These are phyloP conservation scores for Spongilla lacustris DNA, from an alignment of 37 sponge, comb jelly and placozoan genomes.

Conservation along the genomic window DNA sequence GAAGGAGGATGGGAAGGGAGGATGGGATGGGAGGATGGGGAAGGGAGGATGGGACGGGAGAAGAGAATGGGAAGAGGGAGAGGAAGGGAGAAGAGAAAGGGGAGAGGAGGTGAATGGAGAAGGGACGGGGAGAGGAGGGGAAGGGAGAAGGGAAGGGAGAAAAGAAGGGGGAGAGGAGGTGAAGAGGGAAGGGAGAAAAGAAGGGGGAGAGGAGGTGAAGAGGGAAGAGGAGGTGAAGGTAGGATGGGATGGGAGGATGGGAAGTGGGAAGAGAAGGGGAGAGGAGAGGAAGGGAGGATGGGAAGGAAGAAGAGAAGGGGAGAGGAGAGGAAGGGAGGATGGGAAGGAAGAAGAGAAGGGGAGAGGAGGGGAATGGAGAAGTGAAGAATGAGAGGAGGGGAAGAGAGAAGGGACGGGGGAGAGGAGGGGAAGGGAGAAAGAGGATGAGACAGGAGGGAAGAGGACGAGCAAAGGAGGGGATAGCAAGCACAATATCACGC, in stretches of 20 bases:
- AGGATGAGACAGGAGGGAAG: no score
- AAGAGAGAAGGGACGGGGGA: no score
- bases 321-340: no score
- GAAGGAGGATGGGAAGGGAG: not conserved
- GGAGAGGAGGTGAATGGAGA: not conserved
- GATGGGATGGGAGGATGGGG: not conserved
- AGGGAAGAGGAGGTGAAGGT: not conserved
- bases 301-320: not conserved
- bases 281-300: not conserved
- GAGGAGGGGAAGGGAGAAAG: no score
- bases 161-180: no score
- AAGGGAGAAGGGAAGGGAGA: no score
- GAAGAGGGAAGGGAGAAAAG: not conserved
- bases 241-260: not conserved
- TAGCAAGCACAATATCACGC: no score
- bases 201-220: not conserved
- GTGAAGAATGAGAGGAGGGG: no score
- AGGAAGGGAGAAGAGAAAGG: not conserved
- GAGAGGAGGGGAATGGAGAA: no score
- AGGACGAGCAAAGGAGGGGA: no score
- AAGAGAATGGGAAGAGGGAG: not conserved
- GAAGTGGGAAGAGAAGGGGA: not conserved
- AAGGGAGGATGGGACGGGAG: not conserved
- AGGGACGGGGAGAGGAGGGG: not conserved
- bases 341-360: no score